Evolutionary conservation across 2,888 invertebrate genomes (phyloP), one percentile per base, ranked within the genome.

Genomic region (Saturnia japonica): DNA sequence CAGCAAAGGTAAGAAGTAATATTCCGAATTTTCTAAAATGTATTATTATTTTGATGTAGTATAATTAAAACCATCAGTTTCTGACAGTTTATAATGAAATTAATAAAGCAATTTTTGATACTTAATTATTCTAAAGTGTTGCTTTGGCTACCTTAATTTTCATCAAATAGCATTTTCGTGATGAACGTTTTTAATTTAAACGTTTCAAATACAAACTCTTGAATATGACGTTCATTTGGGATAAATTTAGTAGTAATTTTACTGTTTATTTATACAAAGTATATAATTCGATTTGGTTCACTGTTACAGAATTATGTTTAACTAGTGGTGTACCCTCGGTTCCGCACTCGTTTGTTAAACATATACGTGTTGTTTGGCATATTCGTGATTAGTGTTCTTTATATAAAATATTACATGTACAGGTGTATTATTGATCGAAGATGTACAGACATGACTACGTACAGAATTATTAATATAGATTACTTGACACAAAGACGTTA

Each of bases 51-150:
- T 60, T 60, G 22, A 54, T n/a, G 3, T 60, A 14, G 19, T 28
- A 28, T 28, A 60, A 60, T 60, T 14, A 28, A 14, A 60, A 60
- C 25, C 28, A 14, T 60, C 28, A 4, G 28, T 28, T 60, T 60
- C 28, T 60, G 57, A 60, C 57, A 28, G 57, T 60, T 60, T 28
- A 28, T n/a, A n/a, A n/a, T 60, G 12, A 60, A 60, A 60, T 60
- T 60, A 14, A 28, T 14, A 25, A 2, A 60, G 9, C 54, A 54
- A 54, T 54, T 54, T 22, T 11, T 54, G 22, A 54, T n/a, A 54
- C 22, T 22, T 14, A 60, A 60, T 60, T 60, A 64, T 34, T 64
- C 40, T 40, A 9, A 19, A 40, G 40, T 40, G 40, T 40, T 40
- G 19, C 40, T 34, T 40, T 40, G n/a, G 40, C 64, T 40, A 40